phyloP scores from a whole-genome alignment of 1,140 invertebrate genomes.

The Lamellibrachia luymesi region DNA sequence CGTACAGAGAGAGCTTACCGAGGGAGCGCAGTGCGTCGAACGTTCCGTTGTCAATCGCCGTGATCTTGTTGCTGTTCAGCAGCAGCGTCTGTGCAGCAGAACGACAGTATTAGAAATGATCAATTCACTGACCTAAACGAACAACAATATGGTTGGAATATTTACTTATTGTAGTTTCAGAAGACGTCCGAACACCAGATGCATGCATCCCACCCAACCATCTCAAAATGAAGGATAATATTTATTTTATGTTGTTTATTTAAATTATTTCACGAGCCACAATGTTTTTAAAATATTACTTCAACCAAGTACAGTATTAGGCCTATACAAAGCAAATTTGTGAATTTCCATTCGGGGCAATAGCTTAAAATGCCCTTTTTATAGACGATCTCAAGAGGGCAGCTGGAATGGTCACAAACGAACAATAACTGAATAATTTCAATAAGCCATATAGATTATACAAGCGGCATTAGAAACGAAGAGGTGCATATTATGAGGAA shows the following conservation, averaged over 20 bases:
- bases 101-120: neutral
- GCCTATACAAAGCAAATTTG: neutral
- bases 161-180: no score
- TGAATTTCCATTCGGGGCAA: neutral
- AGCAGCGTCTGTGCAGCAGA: neutral
- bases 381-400: neutral
- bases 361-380: neutral
- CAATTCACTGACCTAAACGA: neutral
- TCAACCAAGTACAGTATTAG: neutral
- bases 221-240: no score
- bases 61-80: slow-evolving; percentile 73
- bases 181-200: no score
- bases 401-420: neutral
- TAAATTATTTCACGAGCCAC: no score
- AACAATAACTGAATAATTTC: no score
- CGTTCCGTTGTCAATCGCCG: slow-evolving; percentile 72
- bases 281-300: no score
- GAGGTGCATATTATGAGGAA: neutral
- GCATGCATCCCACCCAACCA: no score
- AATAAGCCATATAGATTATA: neutral
- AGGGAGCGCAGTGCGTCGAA: slow-evolving; percentile 68
- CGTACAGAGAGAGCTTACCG: slow-evolving; percentile 1
- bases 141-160: neutral
- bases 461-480: neutral
- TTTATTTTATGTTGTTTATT: no score